Evolutionary conservation across 2,797 vertebrate species (phyloP).

Genomic region (Clarias fuscus): DNA sequence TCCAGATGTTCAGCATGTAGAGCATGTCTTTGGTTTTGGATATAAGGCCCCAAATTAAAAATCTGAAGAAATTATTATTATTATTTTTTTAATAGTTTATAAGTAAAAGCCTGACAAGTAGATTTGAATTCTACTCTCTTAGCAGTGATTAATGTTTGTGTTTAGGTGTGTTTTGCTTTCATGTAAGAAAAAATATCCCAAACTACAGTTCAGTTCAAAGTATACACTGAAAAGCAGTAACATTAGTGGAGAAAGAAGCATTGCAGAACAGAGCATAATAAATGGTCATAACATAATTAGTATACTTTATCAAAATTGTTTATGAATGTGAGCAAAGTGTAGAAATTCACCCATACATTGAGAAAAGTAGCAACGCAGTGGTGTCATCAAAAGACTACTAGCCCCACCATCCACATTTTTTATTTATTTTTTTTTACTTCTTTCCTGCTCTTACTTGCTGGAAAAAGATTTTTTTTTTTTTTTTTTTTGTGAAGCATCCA

Average conservation of each 20-base stretch:
- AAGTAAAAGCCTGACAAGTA: not conserved
- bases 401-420: not conserved
- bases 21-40: too few species aligned
- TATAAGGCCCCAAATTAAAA: too few species aligned
- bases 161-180: too few species aligned
- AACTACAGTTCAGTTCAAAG: not conserved
- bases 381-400: not conserved
- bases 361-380: not conserved
- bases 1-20: too few species aligned
- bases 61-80: too few species aligned
- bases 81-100: too few species aligned
- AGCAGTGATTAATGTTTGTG: not conserved
- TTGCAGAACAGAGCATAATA: not conserved
- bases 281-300: not conserved
- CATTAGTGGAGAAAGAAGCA: not conserved
- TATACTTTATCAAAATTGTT: not conserved
- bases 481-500: slow-evolving; percentile 12
- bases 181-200: not conserved
- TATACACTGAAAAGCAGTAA: not conserved
- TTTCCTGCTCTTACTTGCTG: not conserved
- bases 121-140: not conserved
- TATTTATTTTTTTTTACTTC: not conserved
- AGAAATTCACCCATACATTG: not conserved
- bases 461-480: not conserved
- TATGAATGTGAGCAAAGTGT: too few species aligned